Percentiles rank a stretch among this genome's conserved stretches.
Evolutionary conservation across 2,113 vertebrate genomes (phyloP).

Genomic region (Bujurquina vittata): DNA sequence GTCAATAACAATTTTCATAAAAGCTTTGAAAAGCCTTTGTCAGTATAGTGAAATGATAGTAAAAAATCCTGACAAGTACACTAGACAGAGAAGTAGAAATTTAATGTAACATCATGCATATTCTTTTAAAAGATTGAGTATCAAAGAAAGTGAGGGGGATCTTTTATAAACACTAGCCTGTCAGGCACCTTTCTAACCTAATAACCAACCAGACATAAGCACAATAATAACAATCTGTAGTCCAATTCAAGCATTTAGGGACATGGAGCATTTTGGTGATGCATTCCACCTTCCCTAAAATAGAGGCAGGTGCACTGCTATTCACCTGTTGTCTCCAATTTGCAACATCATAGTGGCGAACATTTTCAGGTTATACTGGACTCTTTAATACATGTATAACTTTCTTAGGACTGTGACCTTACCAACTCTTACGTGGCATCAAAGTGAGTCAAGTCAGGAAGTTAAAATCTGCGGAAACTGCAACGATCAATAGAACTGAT

Average conservation of each 20-base stretch:
- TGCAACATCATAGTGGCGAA: neutral
- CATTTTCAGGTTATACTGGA: neutral
- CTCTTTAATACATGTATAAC: no score
- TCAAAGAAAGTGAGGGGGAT: neutral
- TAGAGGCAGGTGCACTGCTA: neutral
- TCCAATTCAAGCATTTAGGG: neutral
- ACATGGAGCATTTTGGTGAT: neutral
- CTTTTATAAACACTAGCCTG: neutral
- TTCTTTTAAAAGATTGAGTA: neutral
- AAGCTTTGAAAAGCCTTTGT: neutral
- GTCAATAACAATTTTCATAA: neutral
- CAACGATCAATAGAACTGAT: neutral
- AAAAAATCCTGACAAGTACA: neutral
- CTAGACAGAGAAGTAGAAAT: neutral
- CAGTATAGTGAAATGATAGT: neutral
- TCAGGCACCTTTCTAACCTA: neutral
- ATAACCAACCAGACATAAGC: neutral
- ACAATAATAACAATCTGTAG: neutral
- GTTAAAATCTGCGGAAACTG: neutral
- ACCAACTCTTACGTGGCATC: neutral
- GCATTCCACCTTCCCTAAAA: neutral
- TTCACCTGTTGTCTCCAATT: neutral
- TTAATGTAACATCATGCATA: neutral
- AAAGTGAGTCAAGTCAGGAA: neutral
- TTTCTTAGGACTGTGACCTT: neutral